phyloP scores from a whole-genome alignment of 2,888 invertebrate genomes.

The Idaea dimidiata region DNA sequence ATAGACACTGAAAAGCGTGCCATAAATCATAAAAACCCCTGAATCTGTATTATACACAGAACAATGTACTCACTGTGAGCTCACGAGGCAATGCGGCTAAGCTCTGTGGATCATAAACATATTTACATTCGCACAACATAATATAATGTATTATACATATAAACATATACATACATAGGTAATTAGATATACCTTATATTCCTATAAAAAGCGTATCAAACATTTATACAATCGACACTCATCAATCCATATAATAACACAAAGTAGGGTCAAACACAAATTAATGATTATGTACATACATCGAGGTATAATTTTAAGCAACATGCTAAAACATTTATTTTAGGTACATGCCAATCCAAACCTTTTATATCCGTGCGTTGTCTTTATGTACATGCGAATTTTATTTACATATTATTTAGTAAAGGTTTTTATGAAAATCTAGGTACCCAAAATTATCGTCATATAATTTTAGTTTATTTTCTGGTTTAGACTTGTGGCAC shows the following conservation, averaged over 20 bases:
- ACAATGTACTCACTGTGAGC: conserved; percentile 86
- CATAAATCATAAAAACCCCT: conserved; percentile 4
- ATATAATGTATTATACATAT: conserved; percentile 42
- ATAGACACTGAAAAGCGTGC: conserved; percentile 3
- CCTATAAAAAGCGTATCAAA: neutral
- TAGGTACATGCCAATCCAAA: conserved; percentile 4
- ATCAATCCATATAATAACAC: neutral
- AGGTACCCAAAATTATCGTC: neutral
- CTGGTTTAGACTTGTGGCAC: neutral
- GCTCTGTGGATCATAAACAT: conserved; percentile 86
- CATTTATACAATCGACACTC: neutral
- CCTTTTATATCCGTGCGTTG: neutral
- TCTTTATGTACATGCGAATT: conserved; percentile 15
- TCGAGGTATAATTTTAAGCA: neutral
- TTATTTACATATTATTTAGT: conserved; percentile 6
- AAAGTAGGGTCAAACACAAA: neutral
- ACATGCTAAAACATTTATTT: neutral
- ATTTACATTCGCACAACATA: conserved; percentile 67
- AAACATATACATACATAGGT: conserved; percentile 18
- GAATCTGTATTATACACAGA: conserved; percentile 18
- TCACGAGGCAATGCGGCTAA: conserved; percentile 90
- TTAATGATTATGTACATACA: neutral
- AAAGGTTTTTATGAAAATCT: neutral
- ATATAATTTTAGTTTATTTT: neutral
- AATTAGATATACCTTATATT: neutral